Base-by-base conservation (phyloP, 2,888 invertebrate genomes). In the Clanis bilineata region DNA sequence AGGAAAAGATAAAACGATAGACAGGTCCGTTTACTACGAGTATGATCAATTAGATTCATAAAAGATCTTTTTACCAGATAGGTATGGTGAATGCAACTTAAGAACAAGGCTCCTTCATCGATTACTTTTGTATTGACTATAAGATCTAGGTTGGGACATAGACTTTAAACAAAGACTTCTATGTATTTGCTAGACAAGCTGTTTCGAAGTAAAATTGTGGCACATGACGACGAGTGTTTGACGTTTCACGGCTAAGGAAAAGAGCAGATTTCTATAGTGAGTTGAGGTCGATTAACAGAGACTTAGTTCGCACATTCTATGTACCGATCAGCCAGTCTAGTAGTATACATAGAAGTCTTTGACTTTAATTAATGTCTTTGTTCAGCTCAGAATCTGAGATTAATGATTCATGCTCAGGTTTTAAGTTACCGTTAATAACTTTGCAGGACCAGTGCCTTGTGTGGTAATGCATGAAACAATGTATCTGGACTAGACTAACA, bases 1-100 rank as follows among this genome's bases (percentile, higher is more conserved):
- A 51, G 51, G 32, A 18, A 51, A 51, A 51, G 28, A 51, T 51
- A 51, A 51, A 51, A 51, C 44, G 32, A 51, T 32, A 51, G 28
- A 18, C 32, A 18, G 18, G 51, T 9, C 28, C 9, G 47, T 51
- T 9, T 18, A 32, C 18, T 3, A n/a, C n/a, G n/a, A n/a, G n/a
- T n/a, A 28, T 32, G 28, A 51, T 47, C 32, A 32, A 51, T 32
- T 51, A 51, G 1, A 51, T 51, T 51, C 51, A 51, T 32, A 32
- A 18, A 28, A 21, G 32, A 21, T 28, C 7, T 51, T 51, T 51
- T 51, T 18, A 18, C 28, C 10, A 28, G 10, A 51, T 51, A 28
- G 10, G 32, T 51, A 51, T 32, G 18, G 28, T 6, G 10, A 32
- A 32, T 51, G 10, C 28, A 32, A 32, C 10, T 51, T 22, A 44